Conservation (phyloP, 2,797 vertebrate genomes). For the Sebastes glaucus region DNA sequence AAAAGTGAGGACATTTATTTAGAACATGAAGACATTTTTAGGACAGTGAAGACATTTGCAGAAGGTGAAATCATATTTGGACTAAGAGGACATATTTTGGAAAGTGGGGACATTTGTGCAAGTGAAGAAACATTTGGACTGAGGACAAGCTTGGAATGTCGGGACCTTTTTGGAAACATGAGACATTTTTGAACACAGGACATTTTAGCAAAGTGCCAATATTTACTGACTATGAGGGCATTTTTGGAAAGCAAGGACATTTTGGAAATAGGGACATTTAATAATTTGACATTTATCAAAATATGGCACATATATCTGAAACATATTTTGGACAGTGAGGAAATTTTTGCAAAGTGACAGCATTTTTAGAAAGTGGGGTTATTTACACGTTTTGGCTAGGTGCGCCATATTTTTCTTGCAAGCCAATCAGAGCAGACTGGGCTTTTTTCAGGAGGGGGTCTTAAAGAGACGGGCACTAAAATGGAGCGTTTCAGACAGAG, state of each 20-base stretch:
- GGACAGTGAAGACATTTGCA: neutral
- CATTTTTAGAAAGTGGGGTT: neutral
- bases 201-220: neutral
- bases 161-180: neutral
- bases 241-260: neutral
- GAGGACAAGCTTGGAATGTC: neutral
- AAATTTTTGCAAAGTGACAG: neutral
- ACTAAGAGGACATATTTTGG: neutral
- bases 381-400: neutral
- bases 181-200: neutral
- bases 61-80: neutral
- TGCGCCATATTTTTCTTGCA: too few species aligned
- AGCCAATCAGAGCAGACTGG: too few species aligned
- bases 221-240: neutral
- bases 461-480: too few species aligned
- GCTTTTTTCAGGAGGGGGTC: too few species aligned
- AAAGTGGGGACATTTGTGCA: neutral
- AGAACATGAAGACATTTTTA: neutral
- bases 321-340: too few species aligned
- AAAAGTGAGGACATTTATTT: neutral
- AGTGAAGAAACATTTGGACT: neutral
- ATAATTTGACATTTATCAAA: neutral
- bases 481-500: too few species aligned
- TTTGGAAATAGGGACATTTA: neutral
- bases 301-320: neutral